Base-by-base conservation (phyloP, 2,888 invertebrate genomes). In the Dicyrtoma fusca region DNA sequence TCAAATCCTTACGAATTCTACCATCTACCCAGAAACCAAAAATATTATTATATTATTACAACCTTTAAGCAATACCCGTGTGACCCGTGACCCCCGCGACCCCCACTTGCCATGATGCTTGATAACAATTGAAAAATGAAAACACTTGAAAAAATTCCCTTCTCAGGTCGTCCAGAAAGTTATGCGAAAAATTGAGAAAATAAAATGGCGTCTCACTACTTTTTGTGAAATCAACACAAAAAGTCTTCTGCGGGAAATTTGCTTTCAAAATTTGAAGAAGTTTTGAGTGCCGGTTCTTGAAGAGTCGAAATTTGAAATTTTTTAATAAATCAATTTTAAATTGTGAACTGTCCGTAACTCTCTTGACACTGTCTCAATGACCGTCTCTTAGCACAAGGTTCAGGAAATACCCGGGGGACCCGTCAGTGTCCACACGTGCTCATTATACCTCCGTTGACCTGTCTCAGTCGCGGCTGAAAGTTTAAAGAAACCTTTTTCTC, bases 41-140 rank as follows among this genome's bases (percentile, higher is more conserved):
- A n/a, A n/a, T n/a, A n/a, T n/a, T n/a, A n/a, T n/a, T n/a, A n/a
- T n/a, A n/a, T n/a, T n/a, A n/a, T n/a, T n/a, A n/a, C n/a, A n/a
- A 26, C 59, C n/a, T 42, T 77, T 53, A 80, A 71, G 59, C 79
- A 79, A 59, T 80, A 80, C 3, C 80, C 79, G 70, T 80, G 80
- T n/a, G n/a, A n/a, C n/a, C n/a, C n/a, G 59, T 74, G 57, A 75
- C 26, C 34, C 17, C 57, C 57, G 53, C 78, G 76, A n/a, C 73
- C 72, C 19, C 74, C 47, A 59, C 55, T 71, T 62, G 70, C 69
- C 70, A 70, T 72, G 45, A 34, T 69, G 26, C 17, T 21, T 45
- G 63, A 49, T 4, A 49, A 4, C 4, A 49, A 6, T 49, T 3
- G 11, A 47, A 65, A 66, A 34, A 34, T 44, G 10, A 42, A 21